A percentile compares a stretch with the other conserved stretches of the same genome.
Conservation (phyloP, 2,797 vertebrate species). For the Acrossocheilus fasciatus region DNA sequence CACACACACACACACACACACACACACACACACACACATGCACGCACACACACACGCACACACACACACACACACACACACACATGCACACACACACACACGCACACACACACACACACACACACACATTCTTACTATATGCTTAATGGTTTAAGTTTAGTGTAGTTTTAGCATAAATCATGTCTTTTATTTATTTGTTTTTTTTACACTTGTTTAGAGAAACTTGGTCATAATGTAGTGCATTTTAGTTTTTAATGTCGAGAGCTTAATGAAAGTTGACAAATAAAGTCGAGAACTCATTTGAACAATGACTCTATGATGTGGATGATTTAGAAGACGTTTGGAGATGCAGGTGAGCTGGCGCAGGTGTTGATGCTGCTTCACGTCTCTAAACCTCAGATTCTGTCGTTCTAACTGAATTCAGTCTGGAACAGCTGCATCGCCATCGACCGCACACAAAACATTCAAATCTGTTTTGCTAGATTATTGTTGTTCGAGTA, state of each 20-base stretch:
- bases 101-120: too few species aligned
- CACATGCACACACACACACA: too few species aligned
- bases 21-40: too few species aligned
- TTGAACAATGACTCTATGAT: background rate
- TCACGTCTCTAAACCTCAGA: constrained; percentile 74
- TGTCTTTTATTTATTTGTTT: background rate
- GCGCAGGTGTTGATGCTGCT: constrained; percentile 67
- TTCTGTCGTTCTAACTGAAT: constrained; percentile 77
- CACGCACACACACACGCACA: too few species aligned
- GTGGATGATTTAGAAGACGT: background rate
- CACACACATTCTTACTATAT: background rate
- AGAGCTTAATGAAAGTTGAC: background rate
- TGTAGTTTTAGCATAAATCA: background rate
- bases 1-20: too few species aligned
- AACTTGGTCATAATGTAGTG: too few species aligned
- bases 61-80: too few species aligned
- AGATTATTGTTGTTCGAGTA: background rate
- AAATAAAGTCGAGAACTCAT: background rate
- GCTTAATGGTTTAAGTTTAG: background rate
- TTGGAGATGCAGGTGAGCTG: background rate
- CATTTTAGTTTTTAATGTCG: background rate
- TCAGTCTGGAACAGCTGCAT: background rate
- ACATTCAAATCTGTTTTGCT: constrained; percentile 4
- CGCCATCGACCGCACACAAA: constrained; percentile 9
- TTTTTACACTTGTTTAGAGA: background rate